Base-by-base conservation (phyloP, 2,113 vertebrate genomes). In the Brachyhypopomus occidentalis region DNA sequence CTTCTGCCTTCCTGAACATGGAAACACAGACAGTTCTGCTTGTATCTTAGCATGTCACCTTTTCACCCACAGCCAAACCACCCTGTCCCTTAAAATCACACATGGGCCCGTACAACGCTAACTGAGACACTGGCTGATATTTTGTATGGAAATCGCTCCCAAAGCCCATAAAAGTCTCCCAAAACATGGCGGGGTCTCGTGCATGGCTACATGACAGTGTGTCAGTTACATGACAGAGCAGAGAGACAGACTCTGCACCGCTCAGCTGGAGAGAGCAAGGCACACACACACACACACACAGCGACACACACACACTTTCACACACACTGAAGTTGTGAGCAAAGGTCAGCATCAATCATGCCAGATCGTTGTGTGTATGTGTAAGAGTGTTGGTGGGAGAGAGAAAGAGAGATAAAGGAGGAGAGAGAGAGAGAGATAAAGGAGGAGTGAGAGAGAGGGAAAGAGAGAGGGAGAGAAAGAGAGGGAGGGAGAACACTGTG, bases 261-360 rank as follows among this genome's bases (percentile, higher is more conserved):
- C 66, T 70, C 66, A 36, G 64, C 27, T 9, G 38, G 30, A 75
- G 9, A 36, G 30, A 75, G 55, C 9, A 45, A 3, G 7, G n/a
- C 69, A 55, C 77, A 36, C 56, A 5, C 56, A 20, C 82, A 27
- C 67, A 30, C 56, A 11, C 58, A 7, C 67, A 64, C 81, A 22
- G n/a, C 12, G 8, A 56, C 63, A 67, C 75, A 66, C 77, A 59
- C 41, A 64, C 63, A 67, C 75, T 59, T 77, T 58, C 41, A 48
- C 34, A 66, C 23, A 48, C 45, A 25, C 62, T 77, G 62, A 23
- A 75, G 72, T 38, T 59, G 9, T n/a, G 34, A 67, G 45, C 75
- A 77, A 84, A 77, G 78, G 72, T 84, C 73, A 81, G 73, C 83
- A 80, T 84, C 75, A 79, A 75, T 84, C 83, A 77, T 76, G 56